A percentile compares a stretch with the other conserved stretches of the same genome.
Evolutionary conservation across 2,113 vertebrate genomes (phyloP).

Genomic region (Noturus placidus): DNA sequence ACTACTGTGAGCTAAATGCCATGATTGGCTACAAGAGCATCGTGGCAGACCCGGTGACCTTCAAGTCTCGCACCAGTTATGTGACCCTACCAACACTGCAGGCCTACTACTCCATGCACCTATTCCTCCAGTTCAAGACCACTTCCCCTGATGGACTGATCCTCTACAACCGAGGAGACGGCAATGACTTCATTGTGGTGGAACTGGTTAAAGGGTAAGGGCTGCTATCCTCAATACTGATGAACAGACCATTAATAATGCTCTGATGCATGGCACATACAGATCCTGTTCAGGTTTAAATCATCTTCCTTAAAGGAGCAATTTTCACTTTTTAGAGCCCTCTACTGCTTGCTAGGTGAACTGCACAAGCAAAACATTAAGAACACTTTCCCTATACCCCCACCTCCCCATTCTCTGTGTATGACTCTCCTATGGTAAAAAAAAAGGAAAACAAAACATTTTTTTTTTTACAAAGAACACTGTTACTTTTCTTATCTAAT

Average conservation of each 20-base stretch:
- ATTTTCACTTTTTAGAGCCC: not conserved
- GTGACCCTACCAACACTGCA: constrained; percentile 93
- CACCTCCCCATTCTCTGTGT: not conserved
- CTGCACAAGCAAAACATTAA: not conserved
- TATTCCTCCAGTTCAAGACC: constrained; percentile 99
- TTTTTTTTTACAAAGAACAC: not conserved
- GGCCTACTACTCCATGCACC: constrained; percentile 99
- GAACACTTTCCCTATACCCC: not conserved
- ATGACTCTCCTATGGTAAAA: not conserved
- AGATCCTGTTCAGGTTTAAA: not conserved
- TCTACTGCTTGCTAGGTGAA: not conserved
- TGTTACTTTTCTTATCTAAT: not conserved
- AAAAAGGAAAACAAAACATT: not conserved
- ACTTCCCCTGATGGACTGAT: constrained; percentile 95
- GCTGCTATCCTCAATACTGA: not conserved
- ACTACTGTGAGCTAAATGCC: constrained; percentile 98
- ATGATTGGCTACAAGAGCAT: constrained; percentile 98
- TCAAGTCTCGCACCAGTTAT: constrained; percentile 96
- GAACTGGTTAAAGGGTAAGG: constrained; percentile 99
- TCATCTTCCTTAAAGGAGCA: not conserved
- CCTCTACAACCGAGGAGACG: constrained; percentile 96
- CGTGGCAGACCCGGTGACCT: constrained; percentile 96
- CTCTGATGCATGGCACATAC: not conserved
- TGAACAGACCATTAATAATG: not conserved
- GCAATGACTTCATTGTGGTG: constrained; percentile 97